phyloP scores from a whole-genome alignment of 2,888 invertebrate species.

The Steromphala cineraria region DNA sequence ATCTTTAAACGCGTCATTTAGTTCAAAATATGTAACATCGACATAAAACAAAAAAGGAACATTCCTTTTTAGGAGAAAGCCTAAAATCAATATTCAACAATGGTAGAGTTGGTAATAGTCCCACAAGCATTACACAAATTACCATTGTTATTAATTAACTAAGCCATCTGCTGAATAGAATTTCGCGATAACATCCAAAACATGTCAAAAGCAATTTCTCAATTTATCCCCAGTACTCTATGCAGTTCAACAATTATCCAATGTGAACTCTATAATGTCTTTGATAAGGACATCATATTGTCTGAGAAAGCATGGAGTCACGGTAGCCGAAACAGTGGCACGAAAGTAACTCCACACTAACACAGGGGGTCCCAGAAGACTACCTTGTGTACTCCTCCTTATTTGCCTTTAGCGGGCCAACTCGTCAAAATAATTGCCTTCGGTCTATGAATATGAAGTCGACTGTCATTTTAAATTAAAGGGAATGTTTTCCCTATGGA shows the following conservation, averaged over 20 bases:
- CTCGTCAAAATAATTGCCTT: constrained; percentile 33
- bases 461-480: constrained; percentile 17
- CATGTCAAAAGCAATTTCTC: constrained; percentile 5
- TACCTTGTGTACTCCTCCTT: constrained; percentile 25
- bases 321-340: not conserved
- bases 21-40: no score
- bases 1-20: no score
- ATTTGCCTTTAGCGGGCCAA: constrained; percentile 33
- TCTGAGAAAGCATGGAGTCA: not conserved
- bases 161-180: not conserved
- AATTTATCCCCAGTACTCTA: not conserved
- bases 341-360: not conserved
- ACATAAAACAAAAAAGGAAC: no score
- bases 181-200: not conserved
- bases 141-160: not conserved
- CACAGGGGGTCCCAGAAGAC: not conserved
- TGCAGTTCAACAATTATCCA: not conserved
- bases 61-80: no score
- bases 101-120: no score
- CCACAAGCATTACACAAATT: not conserved
- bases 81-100: no score
- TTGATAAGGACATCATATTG: not conserved
- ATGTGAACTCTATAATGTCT: not conserved
- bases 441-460: constrained; percentile 36
- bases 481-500: not conserved